Evolutionary conservation across 2,888 invertebrate genomes (phyloP), one percentile per base, ranked within the genome.

Genomic region (Dichetophora obliterata): DNA sequence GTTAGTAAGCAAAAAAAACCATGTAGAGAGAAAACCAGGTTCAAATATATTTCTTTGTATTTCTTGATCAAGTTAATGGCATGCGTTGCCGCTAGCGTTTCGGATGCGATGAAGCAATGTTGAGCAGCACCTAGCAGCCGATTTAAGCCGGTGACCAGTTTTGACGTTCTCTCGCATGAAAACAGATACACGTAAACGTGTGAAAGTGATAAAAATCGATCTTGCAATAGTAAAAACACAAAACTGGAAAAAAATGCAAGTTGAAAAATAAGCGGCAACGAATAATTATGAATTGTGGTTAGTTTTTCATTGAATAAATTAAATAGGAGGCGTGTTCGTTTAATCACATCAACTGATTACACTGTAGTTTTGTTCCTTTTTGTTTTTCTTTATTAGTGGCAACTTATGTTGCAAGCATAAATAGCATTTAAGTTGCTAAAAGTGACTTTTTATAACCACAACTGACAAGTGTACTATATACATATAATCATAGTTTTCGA

Each of bases 111-210:
- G 43, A 34, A n/a, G 27, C 63, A 31, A 14, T 31, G 63, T 61
- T 27, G 61, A 61, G 22, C 14, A 24, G 6, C 31, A 31, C 5
- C 57, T 6, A 52, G 24, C 48, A 68, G 65, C 19, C 65, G 19
- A 65, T 37, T 59, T 22, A 65, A 37, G 65, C 65, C 65, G 65
- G 65, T 65, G 37, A 66, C 66, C 43, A 66, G 66, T 66, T 65
- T 43, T 43, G 19, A 37, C n/a, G 22, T 31, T 65, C 19, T 59
- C 16, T 59, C 16, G 1, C 27, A 22, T 59, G 14, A 59, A 9
- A 14, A 27, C 27, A 59, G 24, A 27, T 59, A 27, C 16, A 59
- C 27, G 59, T 59, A 59, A 27, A 27, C 27, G 59, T 59, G 59
- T 59, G 59, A 59, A 59, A 59, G 59, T 59, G 27, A 59, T 59